Conservation (phyloP, 2,113 vertebrate genomes). For the Poeciliopsis turrubarensis region DNA sequence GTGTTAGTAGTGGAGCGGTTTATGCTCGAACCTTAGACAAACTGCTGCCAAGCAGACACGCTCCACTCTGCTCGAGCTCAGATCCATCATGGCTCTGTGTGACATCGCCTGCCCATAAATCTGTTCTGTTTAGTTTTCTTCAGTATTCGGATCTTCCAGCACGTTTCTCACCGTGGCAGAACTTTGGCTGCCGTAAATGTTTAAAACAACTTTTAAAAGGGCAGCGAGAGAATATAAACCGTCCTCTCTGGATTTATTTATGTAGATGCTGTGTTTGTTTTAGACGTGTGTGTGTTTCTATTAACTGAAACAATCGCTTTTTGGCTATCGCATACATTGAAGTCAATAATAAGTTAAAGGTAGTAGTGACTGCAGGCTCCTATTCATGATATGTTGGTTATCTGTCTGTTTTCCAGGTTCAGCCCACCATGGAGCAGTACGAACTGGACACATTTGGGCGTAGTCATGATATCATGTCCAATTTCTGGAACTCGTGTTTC, state of each 20-base stretch:
- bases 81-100: slow-evolving; percentile 60
- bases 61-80: slow-evolving; percentile 22
- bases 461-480: slow-evolving; percentile 96
- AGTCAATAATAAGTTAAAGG: background rate
- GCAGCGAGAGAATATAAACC: background rate
- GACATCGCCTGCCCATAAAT: slow-evolving; percentile 70
- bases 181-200: slow-evolving; percentile 40
- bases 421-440: slow-evolving; percentile 91
- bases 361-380: background rate
- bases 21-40: slow-evolving; percentile 36
- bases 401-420: slow-evolving; percentile 80
- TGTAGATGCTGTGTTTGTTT: slow-evolving; percentile 2
- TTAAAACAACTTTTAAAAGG: slow-evolving; percentile 15
- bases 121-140: slow-evolving; percentile 68
- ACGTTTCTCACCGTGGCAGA: slow-evolving; percentile 50
- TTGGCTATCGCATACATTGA: too few relatives aligned
- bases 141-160: slow-evolving; percentile 59
- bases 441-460: slow-evolving; percentile 92
- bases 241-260: slow-evolving; percentile 11
- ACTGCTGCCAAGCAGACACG: slow-evolving; percentile 63
- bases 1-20: slow-evolving; percentile 38
- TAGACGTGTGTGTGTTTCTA: background rate
- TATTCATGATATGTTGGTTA: background rate
- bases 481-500: slow-evolving; percentile 97
- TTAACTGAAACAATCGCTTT: too few relatives aligned